Percentiles rank a stretch among this genome's conserved stretches.
phyloP scores from a whole-genome alignment of 53 echinoderm and acorn worm genomes.

The Echinarachnius parma region DNA sequence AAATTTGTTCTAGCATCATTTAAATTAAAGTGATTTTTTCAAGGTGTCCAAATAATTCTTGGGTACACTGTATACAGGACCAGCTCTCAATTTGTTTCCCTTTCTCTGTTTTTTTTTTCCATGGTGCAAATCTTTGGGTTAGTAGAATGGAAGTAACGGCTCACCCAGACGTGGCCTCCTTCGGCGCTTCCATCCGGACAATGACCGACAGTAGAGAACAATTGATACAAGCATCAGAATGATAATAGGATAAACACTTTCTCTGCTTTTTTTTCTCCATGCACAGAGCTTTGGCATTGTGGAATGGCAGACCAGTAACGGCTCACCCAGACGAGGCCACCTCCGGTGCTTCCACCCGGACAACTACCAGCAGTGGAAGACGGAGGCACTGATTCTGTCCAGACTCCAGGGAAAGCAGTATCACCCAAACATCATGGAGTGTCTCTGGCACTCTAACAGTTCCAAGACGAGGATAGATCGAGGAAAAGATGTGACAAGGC shows the following conservation, averaged over 20 bases:
- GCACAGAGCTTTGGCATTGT: constrained; percentile 85
- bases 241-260: not conserved
- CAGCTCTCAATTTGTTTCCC: too few species aligned
- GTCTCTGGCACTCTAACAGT: constrained; percentile 91
- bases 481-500: constrained; percentile 31
- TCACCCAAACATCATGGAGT: constrained; percentile 85
- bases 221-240: too few species aligned
- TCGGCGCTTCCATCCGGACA: constrained; percentile 72
- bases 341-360: constrained; percentile 77
- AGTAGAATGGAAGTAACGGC: constrained; percentile 86
- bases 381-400: constrained; percentile 70
- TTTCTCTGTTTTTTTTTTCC: not conserved
- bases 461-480: constrained; percentile 73
- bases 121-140: constrained; percentile 64
- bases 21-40: too few species aligned
- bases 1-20: too few species aligned
- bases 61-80: too few species aligned
- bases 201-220: constrained; percentile 76
- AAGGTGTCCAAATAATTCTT: too few species aligned
- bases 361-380: constrained; percentile 81
- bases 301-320: constrained; percentile 87
- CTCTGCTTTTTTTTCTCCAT: not conserved
- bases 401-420: constrained; percentile 62
- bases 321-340: constrained; percentile 80
- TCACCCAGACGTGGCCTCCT: constrained; percentile 84